Base-by-base conservation (phyloP, 2,797 vertebrate species). In the Hoplostethus mediterraneus region DNA sequence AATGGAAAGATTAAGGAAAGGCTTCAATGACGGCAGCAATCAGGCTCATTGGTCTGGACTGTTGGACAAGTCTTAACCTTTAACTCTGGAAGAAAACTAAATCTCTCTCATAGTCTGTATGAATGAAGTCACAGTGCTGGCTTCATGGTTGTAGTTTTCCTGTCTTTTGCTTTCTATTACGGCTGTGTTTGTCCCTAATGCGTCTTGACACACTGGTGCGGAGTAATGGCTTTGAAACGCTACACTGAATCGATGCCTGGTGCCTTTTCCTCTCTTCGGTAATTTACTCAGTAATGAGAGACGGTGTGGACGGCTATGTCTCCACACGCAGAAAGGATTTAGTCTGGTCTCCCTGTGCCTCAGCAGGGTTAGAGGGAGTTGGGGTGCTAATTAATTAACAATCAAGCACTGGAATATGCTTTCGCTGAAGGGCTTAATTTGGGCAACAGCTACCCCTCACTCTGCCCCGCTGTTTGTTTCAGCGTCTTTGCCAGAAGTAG, bases 271-370 rank as follows among this genome's bases (percentile, higher is more conserved):
- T 87, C 84, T 91, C 90, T 82, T 73, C 86, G 87, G 90, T 90
- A 82, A 93, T 92, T 92, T 88, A 86, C 81, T 88, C 67, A 73
- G 89, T 93, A 94, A 94, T 91, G 84, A 91, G 90, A 90, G 86
- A 87, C 13, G 78, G 75, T 80, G 82, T 83, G 48, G 82, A 88
- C 77, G 80, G 74, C 73, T 58, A 70, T 89, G 82, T 88, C 75
- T 67, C 77, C 25, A 31, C 61, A 16, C 59, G 3, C 79, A 64
- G 61, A 75, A 71, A 73, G 81, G 77, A 92, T 80, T 71, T 87
- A 88, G 93, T 92, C 88, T 89, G 82, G 79, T 86, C 88, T 81
- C 67, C 73, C 63, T 84, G 28, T 81, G 86, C 89, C 90, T 81
- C 84, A 81, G 70, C 66, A 64, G 38, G 51, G 73, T 85, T 87